A percentile compares a stretch with the other conserved stretches of the same genome.
These are phyloP conservation scores for Doryteuthis pealeii DNA, from an alignment of 1,140 invertebrate species.

Conservation along the genomic window DNA sequence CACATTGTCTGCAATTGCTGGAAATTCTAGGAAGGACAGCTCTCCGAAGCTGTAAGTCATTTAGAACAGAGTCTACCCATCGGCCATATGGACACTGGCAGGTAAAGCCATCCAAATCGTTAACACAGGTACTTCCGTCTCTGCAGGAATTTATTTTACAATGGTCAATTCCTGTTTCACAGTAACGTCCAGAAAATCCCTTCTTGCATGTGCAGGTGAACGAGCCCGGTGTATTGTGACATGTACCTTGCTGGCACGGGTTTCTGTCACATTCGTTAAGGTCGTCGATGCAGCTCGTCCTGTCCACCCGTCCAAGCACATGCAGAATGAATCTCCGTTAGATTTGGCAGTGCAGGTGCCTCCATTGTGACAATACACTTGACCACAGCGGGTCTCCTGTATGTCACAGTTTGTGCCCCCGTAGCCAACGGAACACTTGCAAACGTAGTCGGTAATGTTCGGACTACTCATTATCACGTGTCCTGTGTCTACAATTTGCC, in stretches of 20 bases:
- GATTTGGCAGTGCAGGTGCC: constrained; percentile 82
- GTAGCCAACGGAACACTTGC: constrained; percentile 85
- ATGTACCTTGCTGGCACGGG: constrained; percentile 55
- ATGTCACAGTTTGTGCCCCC: constrained; percentile 82
- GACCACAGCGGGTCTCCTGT: constrained; percentile 71
- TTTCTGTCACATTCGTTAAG: constrained; percentile 84
- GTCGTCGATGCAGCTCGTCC: constrained; percentile 81
- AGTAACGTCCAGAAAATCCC: constrained; percentile 83
- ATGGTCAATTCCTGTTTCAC: constrained; percentile 59
- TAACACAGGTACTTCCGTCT: constrained; percentile 75
- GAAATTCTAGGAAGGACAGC: constrained; percentile 86
- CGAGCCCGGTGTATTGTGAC: constrained; percentile 49
- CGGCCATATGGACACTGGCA: constrained; percentile 75
- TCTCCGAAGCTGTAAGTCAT: constrained; percentile 86
- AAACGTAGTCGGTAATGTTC: constrained; percentile 88
- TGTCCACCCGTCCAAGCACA: constrained; percentile 73
- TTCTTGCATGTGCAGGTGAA: constrained; percentile 84
- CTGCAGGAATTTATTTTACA: constrained; percentile 42
- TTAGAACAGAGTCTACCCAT: constrained; percentile 88
- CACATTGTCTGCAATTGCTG: constrained; percentile 82
- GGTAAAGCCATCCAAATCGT: constrained; percentile 63
- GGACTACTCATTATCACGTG: constrained; percentile 86
- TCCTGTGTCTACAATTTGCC: constrained; percentile 75
- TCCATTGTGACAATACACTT: constrained; percentile 87
- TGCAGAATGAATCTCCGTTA: constrained; percentile 83